A percentile compares a stretch with the other conserved stretches of the same genome.
These are phyloP conservation scores for Notechis scutatus DNA, from an alignment of 2,113 vertebrate genomes.

Conservation along the genomic window DNA sequence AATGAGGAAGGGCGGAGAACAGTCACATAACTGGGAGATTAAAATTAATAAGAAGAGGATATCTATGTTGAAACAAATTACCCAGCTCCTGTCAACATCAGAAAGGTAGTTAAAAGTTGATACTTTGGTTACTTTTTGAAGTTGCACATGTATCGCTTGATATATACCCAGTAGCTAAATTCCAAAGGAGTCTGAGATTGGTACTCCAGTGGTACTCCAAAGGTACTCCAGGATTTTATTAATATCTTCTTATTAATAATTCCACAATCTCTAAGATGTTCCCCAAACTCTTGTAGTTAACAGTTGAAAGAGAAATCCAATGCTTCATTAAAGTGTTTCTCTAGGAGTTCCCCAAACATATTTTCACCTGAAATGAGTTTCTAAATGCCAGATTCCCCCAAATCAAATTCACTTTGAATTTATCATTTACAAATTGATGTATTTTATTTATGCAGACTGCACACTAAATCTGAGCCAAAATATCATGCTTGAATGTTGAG, in stretches of 20 bases:
- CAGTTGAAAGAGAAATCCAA: neutral
- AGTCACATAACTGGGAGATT: neutral
- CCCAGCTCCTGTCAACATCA: neutral
- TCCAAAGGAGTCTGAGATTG: neutral
- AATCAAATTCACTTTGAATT: neutral
- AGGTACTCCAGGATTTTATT: neutral
- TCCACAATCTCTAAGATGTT: neutral
- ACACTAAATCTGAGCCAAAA: neutral
- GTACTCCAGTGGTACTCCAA: neutral
- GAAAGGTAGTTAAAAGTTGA: neutral
- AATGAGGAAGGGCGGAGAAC: constrained; percentile 13
- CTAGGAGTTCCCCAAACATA: neutral
- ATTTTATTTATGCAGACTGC: neutral
- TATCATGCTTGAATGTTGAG: neutral
- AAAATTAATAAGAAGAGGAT: constrained; percentile 30
- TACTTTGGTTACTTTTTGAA: neutral
- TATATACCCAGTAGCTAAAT: neutral
- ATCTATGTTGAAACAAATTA: constrained; percentile 7
- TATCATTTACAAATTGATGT: neutral
- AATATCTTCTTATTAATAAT: neutral
- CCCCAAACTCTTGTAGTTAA: neutral
- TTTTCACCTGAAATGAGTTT: neutral
- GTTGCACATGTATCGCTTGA: neutral
- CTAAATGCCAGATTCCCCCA: neutral
- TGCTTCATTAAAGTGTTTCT: neutral